Evolutionary conservation across 2,797 vertebrate species (phyloP).

Genomic region (Mycteria americana): DNA sequence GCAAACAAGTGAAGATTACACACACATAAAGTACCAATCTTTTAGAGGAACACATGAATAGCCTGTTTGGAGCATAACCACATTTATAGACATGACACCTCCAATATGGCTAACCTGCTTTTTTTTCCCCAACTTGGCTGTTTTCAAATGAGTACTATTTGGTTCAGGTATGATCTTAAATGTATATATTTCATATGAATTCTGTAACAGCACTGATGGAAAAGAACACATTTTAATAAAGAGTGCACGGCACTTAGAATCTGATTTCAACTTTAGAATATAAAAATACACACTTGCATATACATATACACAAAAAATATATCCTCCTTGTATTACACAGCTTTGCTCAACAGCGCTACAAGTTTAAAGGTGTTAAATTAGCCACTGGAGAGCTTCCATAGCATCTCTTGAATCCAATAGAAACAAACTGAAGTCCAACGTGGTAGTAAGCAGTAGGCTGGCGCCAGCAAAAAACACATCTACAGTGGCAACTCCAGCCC

Average conservation of each 20-base stretch:
- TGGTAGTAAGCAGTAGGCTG: background rate
- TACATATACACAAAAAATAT: background rate
- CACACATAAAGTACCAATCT: background rate
- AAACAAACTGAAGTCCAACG: background rate
- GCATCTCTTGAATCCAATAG: background rate
- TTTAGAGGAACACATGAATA: slow-evolving; percentile 13
- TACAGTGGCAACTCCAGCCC: background rate
- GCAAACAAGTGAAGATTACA: slow-evolving; percentile 8
- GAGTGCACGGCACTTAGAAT: background rate
- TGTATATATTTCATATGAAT: background rate
- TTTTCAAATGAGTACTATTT: background rate
- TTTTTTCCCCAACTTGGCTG: background rate
- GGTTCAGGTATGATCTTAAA: background rate
- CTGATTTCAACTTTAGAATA: background rate
- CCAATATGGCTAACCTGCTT: background rate
- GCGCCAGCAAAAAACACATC: background rate
- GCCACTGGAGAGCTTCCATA: background rate
- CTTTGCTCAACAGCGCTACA: background rate
- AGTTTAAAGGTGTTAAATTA: slow-evolving; percentile 15
- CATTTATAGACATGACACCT: slow-evolving; percentile 54
- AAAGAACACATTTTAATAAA: background rate
- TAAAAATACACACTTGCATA: background rate
- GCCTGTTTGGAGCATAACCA: background rate
- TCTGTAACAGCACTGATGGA: background rate
- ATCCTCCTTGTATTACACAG: background rate